Evolutionary conservation across 1,140 invertebrate species (phyloP).

Genomic region (Panagrolaimus sp.): DNA sequence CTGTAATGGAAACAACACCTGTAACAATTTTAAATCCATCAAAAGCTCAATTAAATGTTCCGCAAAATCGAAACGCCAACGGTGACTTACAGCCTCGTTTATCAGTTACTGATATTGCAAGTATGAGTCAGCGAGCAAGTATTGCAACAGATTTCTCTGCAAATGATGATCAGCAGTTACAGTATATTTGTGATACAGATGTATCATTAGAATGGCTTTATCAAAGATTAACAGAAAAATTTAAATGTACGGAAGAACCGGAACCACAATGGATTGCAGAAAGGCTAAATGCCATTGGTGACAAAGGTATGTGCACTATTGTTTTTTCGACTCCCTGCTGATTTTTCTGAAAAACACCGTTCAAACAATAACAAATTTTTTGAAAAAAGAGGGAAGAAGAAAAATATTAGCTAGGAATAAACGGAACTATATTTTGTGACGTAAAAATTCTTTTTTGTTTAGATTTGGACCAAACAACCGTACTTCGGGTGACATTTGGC

Average conservation of each 20-base stretch:
- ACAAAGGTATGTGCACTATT: constrained; percentile 36
- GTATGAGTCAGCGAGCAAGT: not conserved
- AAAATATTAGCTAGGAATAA: no score
- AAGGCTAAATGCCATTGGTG: constrained; percentile 39
- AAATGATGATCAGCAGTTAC: constrained; percentile 17
- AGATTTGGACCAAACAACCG: constrained; percentile 49
- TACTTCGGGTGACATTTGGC: constrained; percentile 52
- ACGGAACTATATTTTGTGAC: not conserved
- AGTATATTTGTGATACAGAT: constrained; percentile 45
- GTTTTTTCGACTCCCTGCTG: constrained; percentile 10
- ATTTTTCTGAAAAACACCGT: not conserved
- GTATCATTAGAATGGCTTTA: constrained; percentile 51
- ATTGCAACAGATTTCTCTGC: not conserved
- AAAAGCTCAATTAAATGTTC: not conserved
- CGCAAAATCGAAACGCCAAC: no score
- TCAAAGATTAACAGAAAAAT: constrained; percentile 46
- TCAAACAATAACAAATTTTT: no score
- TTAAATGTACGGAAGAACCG: constrained; percentile 38
- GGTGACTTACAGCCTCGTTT: not conserved
- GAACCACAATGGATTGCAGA: constrained; percentile 55
- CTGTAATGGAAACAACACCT: not conserved
- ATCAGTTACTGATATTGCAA: not conserved
- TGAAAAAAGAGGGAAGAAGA: no score
- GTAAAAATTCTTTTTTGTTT: constrained; percentile 15
- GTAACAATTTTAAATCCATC: not conserved